Evolutionary conservation across 2,797 vertebrate species (phyloP).

Genomic region (Crax fasciolata): DNA sequence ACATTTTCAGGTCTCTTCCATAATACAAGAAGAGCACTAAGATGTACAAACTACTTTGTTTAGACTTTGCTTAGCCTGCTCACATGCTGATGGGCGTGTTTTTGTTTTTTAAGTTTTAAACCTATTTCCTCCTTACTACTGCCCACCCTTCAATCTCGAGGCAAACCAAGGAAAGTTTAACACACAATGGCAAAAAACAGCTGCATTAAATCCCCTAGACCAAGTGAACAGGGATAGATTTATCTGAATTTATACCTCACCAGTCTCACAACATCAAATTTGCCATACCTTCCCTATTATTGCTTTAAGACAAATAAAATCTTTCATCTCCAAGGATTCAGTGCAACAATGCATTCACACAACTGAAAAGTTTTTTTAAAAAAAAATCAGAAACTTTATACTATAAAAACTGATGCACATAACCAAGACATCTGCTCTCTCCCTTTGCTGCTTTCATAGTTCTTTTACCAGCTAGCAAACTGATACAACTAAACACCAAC

Average conservation of each 20-base stretch:
- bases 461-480: background rate
- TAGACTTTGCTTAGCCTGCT: background rate
- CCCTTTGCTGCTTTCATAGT: background rate
- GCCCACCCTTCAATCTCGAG: background rate
- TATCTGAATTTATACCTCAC: background rate
- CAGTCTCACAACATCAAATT: background rate
- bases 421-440: background rate
- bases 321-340: background rate
- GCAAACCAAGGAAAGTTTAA: background rate
- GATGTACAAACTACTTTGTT: background rate
- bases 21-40: background rate
- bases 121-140: background rate
- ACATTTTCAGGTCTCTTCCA: background rate
- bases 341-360: background rate
- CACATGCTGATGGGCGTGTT: accelerated
- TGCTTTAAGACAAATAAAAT: background rate
- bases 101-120: background rate
- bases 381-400: background rate
- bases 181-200: background rate
- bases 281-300: background rate
- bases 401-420: background rate
- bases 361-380: background rate
- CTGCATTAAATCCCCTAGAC: background rate
- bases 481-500: background rate
- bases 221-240: background rate